A percentile compares a stretch with the other conserved stretches of the same genome.
phyloP scores from a whole-genome alignment of 2,797 vertebrate species.

The Liparis tanakae region DNA sequence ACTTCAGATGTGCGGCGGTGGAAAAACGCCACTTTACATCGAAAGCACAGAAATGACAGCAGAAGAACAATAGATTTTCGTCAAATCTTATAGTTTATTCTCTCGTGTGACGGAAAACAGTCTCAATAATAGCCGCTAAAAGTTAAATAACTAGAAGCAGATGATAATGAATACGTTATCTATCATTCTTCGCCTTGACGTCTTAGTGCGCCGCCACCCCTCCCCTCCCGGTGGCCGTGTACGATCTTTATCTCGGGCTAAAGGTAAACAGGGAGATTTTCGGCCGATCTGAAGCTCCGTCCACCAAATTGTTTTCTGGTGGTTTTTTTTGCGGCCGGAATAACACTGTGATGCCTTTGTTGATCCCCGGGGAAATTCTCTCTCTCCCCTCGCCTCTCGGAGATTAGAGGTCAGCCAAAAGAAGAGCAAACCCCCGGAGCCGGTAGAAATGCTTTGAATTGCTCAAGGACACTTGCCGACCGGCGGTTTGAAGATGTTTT shows the following conservation, averaged over 20 bases:
- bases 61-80: not conserved
- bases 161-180: constrained; percentile 34
- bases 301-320: constrained; percentile 37
- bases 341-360: constrained; percentile 50
- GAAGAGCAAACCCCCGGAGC: constrained; percentile 26
- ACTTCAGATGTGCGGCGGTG: not conserved
- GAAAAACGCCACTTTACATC: constrained; percentile 9
- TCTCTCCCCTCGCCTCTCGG: constrained; percentile 30
- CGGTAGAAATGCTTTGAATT: constrained; percentile 35
- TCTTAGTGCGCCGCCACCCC: constrained; percentile 3
- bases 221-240: constrained; percentile 27
- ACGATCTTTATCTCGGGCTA: constrained; percentile 35
- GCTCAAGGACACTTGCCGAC: constrained; percentile 41
- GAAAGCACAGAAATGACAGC: not conserved
- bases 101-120: not conserved
- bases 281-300: constrained; percentile 31
- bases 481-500: constrained; percentile 34
- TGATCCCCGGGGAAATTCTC: constrained; percentile 59
- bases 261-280: constrained; percentile 43
- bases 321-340: not conserved
- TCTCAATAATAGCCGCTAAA: constrained; percentile 20
- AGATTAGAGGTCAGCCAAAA: constrained; percentile 48
- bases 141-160: constrained; percentile 19
- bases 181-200: constrained; percentile 38
- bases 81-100: not conserved